phyloP scores from a whole-genome alignment of 1,140 invertebrate species.

The Dermatophagoides farinae region DNA sequence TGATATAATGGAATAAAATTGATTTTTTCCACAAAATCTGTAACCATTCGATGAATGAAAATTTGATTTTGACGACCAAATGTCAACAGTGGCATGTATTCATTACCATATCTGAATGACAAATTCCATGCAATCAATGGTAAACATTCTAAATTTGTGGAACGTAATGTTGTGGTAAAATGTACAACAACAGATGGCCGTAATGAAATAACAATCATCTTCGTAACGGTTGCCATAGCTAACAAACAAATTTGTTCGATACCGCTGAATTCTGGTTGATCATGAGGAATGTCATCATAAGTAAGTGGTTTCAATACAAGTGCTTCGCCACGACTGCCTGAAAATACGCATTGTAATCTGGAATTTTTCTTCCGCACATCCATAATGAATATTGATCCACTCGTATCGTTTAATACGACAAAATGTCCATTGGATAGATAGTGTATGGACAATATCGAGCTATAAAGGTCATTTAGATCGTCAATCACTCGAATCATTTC shows the following conservation, averaged over 20 bases:
- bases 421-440: conserved; percentile 51
- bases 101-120: conserved; percentile 40
- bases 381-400: conserved; percentile 90
- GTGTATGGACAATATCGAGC: conserved; percentile 42
- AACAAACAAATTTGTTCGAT: conserved; percentile 52
- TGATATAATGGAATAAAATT: conserved; percentile 2
- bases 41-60: conserved; percentile 42
- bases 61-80: conserved; percentile 55
- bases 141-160: conserved; percentile 32
- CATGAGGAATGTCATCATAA: conserved; percentile 30
- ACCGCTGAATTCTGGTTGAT: conserved; percentile 41
- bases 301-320: conserved; percentile 64
- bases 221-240: conserved; percentile 45
- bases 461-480: conserved; percentile 64
- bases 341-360: conserved; percentile 26
- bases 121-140: conserved; percentile 82
- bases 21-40: conserved; percentile 4
- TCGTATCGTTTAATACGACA: conserved; percentile 73
- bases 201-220: conserved; percentile 57
- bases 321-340: conserved; percentile 68
- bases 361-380: conserved; percentile 43
- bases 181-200: conserved; percentile 47
- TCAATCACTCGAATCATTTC: conserved; percentile 51
- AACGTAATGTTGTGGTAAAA: conserved; percentile 36
- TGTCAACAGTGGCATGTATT: conserved; percentile 40